Evolutionary conservation across 2,113 vertebrate species (phyloP).

Genomic region (Patagioenas fasciata): DNA sequence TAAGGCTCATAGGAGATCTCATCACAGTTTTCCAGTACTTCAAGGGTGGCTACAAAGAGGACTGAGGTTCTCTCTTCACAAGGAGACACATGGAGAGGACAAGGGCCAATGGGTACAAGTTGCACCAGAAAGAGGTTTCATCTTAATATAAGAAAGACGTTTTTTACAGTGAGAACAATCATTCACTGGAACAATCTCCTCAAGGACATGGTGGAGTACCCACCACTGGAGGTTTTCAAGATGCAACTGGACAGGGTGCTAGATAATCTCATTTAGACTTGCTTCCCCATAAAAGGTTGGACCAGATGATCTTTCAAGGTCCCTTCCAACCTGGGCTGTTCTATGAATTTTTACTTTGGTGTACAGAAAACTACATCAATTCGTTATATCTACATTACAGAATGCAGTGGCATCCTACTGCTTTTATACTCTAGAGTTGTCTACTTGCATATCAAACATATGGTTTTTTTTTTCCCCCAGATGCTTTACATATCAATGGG

Average conservation of each 20-base stretch:
- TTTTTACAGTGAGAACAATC: no score
- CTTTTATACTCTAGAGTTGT: neutral
- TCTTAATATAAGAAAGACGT: no score
- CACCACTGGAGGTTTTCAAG: neutral
- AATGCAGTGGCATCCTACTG: neutral
- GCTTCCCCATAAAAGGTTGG: neutral
- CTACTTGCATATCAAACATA: neutral
- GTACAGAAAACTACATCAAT: neutral
- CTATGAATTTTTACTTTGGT: neutral
- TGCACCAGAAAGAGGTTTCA: no score
- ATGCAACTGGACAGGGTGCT: accelerated
- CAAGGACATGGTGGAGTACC: no score
- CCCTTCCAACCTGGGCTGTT: neutral
- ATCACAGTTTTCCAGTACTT: no score
- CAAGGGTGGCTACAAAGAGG: no score
- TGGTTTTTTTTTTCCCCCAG: neutral
- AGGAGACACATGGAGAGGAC: no score
- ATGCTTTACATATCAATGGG: neutral
- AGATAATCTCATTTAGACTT: neutral
- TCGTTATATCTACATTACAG: neutral
- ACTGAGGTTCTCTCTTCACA: no score
- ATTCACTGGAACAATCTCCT: no score
- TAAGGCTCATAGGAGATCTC: no score
- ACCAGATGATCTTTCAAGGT: neutral
- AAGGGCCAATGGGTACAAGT: no score